Evolutionary conservation across 2,113 vertebrate genomes (phyloP), one percentile per base, ranked within the genome.

Genomic region (Lepidothrix coronata): DNA sequence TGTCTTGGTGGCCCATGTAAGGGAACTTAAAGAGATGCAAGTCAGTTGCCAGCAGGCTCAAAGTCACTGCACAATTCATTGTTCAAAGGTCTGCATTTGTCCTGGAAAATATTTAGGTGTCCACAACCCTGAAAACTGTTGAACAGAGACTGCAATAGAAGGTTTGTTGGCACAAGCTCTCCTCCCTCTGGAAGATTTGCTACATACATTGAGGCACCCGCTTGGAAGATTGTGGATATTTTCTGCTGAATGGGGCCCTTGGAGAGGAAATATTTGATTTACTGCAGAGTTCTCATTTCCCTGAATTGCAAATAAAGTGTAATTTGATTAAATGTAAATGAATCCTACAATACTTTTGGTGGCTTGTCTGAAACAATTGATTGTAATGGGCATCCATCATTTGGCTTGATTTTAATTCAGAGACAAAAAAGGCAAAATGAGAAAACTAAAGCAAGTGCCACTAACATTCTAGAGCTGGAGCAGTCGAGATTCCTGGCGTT

Each of bases 301-400:
- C 80, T 95, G 92, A 96, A 97, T 96, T 95, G 96, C 96, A 97
- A 97, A 97, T 97, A 97, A 97, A 97, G 86, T 94, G 91, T 97
- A 97, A 97, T 97, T 97, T 97, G 96, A 97, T 97, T 95, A 97
- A 94, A 96, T 97, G 95, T 95, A 97, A 97, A 97, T 97, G 95
- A 97, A 97, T 93, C 95, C 95, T 96, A 95, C 95, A 96, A 96
- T 96, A 93, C 92, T 96, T 97, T 96, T 92, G 89, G 94, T 94
- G 91, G 94, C 93, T 96, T 97, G 96, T 97, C 94, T 97, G 94
- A 97, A 97, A 96, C 97, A 97, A 97, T 97, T 97, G 95, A 97
- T 97, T 93, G 77, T 95, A 96, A 96, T 91, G 92, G 96, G 96
- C 95, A 96, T 95, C 96, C 96, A 95, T 97, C 95, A 95, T 96